A percentile compares a stretch with the other conserved stretches of the same genome.
phyloP scores from a whole-genome alignment of 1,140 invertebrate genomes.

The Tribolium castaneum region DNA sequence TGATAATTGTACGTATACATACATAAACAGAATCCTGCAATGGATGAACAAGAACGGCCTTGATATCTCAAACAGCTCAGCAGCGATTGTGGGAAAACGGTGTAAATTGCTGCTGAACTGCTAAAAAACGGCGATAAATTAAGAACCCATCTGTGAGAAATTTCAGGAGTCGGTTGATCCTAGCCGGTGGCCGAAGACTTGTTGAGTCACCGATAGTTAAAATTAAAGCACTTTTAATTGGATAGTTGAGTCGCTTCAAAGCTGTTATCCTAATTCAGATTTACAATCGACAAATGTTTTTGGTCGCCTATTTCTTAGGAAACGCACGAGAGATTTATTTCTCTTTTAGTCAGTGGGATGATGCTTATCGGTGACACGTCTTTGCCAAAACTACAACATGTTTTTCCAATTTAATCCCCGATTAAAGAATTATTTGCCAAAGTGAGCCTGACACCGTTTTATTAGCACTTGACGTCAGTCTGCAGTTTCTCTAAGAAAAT shows the following conservation, averaged over 20 bases:
- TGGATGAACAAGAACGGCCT: neutral
- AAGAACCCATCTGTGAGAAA: neutral
- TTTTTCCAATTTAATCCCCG: constrained; percentile 18
- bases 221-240: neutral
- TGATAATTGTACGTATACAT: neutral
- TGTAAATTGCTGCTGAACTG: constrained; percentile 8
- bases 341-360: constrained; percentile 10
- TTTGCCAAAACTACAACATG: constrained; percentile 12
- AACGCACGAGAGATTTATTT: constrained; percentile 5
- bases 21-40: neutral
- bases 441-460: constrained; percentile 6
- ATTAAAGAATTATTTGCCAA: constrained; percentile 15
- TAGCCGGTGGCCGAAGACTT: neutral
- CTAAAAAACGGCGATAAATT: neutral
- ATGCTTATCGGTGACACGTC: constrained; percentile 12
- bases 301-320: neutral
- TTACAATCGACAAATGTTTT: constrained; percentile 20
- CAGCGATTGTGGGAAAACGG: constrained; percentile 9
- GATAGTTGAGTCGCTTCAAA: neutral
- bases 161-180: neutral
- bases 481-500: neutral
- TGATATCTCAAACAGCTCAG: neutral
- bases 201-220: constrained; percentile 5
- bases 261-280: constrained; percentile 20
- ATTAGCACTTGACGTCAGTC: neutral